These are phyloP conservation scores for Holocentrus rufus DNA, from an alignment of 2,797 vertebrate genomes.

Conservation along the genomic window DNA sequence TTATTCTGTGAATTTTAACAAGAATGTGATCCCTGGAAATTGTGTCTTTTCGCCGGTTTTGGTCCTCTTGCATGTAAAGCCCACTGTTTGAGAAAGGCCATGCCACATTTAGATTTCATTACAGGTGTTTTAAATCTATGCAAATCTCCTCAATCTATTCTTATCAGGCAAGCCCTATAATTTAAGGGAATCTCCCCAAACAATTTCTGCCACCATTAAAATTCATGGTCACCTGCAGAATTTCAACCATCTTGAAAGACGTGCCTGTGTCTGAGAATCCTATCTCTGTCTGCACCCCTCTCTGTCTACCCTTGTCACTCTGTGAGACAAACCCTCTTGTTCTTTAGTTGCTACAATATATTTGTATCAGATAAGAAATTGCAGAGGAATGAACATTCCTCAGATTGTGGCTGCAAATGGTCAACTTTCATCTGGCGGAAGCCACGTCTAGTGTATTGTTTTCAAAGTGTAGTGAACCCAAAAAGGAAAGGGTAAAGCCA, in stretches of 20 bases:
- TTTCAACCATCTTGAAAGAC: constrained; percentile 70
- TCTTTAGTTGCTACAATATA: constrained; percentile 44
- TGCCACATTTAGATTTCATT: constrained; percentile 81
- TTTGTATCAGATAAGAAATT: constrained; percentile 59
- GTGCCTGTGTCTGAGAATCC: constrained; percentile 66
- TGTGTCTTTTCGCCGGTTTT: constrained; percentile 39
- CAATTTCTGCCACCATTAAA: constrained; percentile 74
- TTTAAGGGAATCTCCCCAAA: constrained; percentile 76
- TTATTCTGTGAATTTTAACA: constrained; percentile 88
- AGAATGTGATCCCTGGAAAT: constrained; percentile 77
- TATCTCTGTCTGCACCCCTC: constrained; percentile 60
- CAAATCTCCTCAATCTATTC: constrained; percentile 79
- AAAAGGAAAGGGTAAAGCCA: constrained; percentile 80
- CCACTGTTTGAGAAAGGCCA: constrained; percentile 74
- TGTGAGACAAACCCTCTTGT: constrained; percentile 72
- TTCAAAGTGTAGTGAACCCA: constrained; percentile 82
- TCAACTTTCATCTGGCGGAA: constrained; percentile 80
- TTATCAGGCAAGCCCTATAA: constrained; percentile 75
- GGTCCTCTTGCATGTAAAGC: constrained; percentile 48
- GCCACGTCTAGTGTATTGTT: constrained; percentile 73
- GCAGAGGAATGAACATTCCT: constrained; percentile 74
- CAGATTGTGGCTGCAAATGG: constrained; percentile 76
- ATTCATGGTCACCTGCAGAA: constrained; percentile 78
- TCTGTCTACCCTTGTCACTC: constrained; percentile 41
- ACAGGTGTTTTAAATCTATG: constrained; percentile 81